These are phyloP conservation scores for Clarias fuscus DNA, from an alignment of 2,797 vertebrate genomes.

Conservation along the genomic window DNA sequence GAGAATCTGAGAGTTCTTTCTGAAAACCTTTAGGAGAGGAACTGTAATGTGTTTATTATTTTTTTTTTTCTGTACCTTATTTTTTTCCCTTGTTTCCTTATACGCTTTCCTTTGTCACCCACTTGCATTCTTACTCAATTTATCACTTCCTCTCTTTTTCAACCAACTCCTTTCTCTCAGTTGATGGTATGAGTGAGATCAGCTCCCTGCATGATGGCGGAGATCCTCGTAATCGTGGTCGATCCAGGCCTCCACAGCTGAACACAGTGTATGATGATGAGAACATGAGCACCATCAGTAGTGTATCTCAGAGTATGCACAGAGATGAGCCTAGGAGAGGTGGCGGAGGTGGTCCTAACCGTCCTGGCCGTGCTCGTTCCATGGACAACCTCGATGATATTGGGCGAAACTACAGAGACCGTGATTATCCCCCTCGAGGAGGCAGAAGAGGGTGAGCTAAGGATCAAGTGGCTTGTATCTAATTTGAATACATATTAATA, in stretches of 20 bases:
- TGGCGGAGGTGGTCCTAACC: slow-evolving; percentile 53
- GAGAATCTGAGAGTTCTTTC: background rate
- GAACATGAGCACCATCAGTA: slow-evolving; percentile 83
- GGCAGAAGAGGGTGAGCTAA: slow-evolving; percentile 72
- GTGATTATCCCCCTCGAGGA: slow-evolving; percentile 60
- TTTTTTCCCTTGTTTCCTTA: background rate
- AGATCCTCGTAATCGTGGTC: slow-evolving; percentile 71
- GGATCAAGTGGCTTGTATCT: background rate
- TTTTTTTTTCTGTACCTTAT: background rate
- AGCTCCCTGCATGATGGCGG: slow-evolving; percentile 82
- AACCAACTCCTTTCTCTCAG: slow-evolving; percentile 59
- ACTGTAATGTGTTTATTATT: background rate
- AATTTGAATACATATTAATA: background rate
- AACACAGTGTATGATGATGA: slow-evolving; percentile 71
- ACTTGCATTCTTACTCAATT: background rate
- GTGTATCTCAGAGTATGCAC: slow-evolving; percentile 73
- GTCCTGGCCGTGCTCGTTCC: slow-evolving; percentile 76
- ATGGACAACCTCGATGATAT: slow-evolving; percentile 86
- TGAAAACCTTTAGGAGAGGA: background rate
- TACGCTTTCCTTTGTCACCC: background rate
- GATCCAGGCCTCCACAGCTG: slow-evolving; percentile 72
- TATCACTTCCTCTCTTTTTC: background rate
- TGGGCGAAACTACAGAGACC: slow-evolving; percentile 60
- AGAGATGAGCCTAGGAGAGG: slow-evolving; percentile 59
- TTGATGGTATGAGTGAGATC: slow-evolving; percentile 82